Conservation (phyloP, 2,113 vertebrate genomes). For the Ifrita kowaldi region DNA sequence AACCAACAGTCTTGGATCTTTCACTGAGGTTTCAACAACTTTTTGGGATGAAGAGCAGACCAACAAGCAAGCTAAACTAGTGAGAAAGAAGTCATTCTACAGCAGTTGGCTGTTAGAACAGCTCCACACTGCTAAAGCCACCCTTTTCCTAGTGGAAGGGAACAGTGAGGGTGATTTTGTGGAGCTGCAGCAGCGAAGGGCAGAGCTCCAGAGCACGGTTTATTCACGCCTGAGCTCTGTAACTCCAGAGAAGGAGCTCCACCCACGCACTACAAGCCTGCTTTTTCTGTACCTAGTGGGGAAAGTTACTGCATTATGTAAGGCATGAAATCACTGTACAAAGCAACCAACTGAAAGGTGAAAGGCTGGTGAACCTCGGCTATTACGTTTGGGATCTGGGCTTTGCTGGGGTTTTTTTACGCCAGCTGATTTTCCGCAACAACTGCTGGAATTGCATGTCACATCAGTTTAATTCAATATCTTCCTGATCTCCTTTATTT, state of each 20-base stretch:
- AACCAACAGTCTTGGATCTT: neutral
- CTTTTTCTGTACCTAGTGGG: neutral
- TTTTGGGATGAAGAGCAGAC: neutral
- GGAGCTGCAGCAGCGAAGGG: neutral
- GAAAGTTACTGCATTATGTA: neutral
- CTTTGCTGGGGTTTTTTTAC: neutral
- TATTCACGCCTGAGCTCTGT: neutral
- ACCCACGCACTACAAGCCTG: accelerated
- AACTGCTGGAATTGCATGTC: neutral
- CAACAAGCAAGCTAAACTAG: neutral
- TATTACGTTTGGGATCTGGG: accelerated
- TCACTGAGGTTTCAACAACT: neutral
- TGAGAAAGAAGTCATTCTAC: neutral
- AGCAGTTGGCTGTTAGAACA: neutral
- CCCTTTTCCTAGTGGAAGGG: neutral
- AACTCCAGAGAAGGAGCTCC: neutral
- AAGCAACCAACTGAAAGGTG: neutral
- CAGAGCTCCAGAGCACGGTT: neutral
- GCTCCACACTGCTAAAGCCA: neutral
- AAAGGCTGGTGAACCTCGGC: neutral
- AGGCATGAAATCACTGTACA: neutral
- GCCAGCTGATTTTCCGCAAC: neutral
- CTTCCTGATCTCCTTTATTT: neutral
- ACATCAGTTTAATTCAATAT: neutral
- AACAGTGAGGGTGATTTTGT: neutral